phyloP scores from a whole-genome alignment of 2,797 vertebrate genomes.

The Pipistrellus pipistrellus region DNA sequence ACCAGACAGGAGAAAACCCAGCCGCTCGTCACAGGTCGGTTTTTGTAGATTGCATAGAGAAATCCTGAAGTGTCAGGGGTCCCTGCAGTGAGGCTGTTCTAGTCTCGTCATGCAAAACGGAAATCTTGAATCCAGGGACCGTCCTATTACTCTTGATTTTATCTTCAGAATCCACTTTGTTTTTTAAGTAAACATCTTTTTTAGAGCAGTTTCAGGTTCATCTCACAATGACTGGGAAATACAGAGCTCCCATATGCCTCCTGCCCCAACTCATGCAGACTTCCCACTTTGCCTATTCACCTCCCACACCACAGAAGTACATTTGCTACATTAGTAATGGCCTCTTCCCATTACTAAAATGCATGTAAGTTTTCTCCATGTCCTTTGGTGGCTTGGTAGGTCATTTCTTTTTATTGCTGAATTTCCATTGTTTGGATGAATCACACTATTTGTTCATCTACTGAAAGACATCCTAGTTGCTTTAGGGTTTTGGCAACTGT shows the following conservation, averaged over 20 bases:
- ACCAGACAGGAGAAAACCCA: neutral
- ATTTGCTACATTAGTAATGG: neutral
- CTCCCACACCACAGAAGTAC: neutral
- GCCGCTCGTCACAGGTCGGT: neutral
- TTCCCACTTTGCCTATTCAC: neutral
- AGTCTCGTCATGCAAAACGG: neutral
- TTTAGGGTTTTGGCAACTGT: slow-evolving; percentile 3
- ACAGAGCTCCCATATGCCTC: neutral
- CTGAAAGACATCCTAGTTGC: neutral
- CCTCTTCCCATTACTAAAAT: neutral
- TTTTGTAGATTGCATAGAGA: neutral
- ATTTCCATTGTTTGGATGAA: neutral
- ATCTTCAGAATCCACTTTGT: neutral
- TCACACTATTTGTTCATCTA: neutral
- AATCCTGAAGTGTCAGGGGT: neutral
- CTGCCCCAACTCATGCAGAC: neutral
- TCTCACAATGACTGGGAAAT: neutral
- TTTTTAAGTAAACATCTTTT: neutral
- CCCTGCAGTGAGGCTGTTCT: neutral
- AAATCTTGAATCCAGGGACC: neutral
- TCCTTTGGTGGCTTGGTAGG: neutral
- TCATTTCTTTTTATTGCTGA: neutral
- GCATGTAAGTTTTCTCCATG: neutral
- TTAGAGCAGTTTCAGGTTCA: neutral
- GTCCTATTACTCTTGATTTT: neutral